Evolutionary conservation across 2,888 invertebrate genomes (phyloP).

Genomic region (Cecidostiba fungosa): DNA sequence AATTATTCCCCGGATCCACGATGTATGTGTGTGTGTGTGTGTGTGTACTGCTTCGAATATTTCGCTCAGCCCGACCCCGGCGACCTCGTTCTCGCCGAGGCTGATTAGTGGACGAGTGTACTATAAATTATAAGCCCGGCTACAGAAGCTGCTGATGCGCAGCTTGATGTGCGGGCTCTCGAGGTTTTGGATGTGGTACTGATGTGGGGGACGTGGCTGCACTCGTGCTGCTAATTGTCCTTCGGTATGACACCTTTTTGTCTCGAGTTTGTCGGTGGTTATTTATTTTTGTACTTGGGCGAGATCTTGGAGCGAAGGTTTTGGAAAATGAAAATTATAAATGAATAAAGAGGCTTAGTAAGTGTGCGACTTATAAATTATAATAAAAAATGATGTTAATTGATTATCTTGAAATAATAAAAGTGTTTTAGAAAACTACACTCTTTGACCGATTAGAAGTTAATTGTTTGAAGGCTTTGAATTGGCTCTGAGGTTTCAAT

Average conservation of each 20-base stretch:
- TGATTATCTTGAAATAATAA: too few species aligned
- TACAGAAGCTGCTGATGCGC: not conserved
- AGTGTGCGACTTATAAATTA: too few species aligned
- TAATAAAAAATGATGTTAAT: too few species aligned
- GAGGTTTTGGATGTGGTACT: not conserved
- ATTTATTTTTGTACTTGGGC: not conserved
- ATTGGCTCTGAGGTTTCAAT: too few species aligned
- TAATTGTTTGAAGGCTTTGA: too few species aligned
- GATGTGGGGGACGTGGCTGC: not conserved
- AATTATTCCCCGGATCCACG: constrained; percentile 52
- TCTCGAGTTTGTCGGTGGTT: not conserved
- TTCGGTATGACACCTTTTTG: not conserved
- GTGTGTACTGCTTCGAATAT: constrained; percentile 35
- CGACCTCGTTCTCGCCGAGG: constrained; percentile 40
- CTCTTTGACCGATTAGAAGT: too few species aligned
- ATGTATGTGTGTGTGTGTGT: not conserved
- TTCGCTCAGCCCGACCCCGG: constrained; percentile 24
- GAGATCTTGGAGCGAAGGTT: not conserved
- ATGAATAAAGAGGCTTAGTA: too few species aligned
- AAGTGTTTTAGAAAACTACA: too few species aligned
- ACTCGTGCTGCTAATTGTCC: not conserved
- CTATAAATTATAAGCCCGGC: constrained; percentile 18
- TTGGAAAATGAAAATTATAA: too few species aligned
- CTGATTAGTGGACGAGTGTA: constrained; percentile 42
- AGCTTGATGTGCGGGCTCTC: not conserved